These are phyloP conservation scores for Trachelus tabidus DNA, from an alignment of 2,888 invertebrate genomes.

Conservation along the genomic window DNA sequence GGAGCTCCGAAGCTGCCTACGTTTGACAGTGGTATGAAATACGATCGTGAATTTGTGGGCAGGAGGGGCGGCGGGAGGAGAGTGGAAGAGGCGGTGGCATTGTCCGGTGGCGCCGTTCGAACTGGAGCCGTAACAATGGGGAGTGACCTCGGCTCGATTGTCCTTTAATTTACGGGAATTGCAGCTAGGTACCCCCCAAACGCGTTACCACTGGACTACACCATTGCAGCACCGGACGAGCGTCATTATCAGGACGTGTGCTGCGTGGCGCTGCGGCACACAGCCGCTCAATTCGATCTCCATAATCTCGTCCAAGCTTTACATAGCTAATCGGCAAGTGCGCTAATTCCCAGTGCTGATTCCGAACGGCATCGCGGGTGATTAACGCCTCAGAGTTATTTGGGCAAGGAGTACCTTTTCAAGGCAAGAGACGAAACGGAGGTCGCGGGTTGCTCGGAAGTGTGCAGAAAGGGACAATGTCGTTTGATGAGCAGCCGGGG, in stretches of 20 bases:
- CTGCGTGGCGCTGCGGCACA: neutral
- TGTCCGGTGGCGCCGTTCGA: constrained; percentile 47
- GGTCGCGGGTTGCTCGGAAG: too few relatives aligned
- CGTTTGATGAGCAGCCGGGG: too few relatives aligned
- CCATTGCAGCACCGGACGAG: constrained; percentile 10
- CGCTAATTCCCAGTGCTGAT: constrained; percentile 36
- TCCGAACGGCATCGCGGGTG: constrained; percentile 29
- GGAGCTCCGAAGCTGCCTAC: constrained; percentile 8
- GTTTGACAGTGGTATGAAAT: constrained; percentile 58
- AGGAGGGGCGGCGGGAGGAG: neutral
- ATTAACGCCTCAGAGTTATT: constrained; percentile 26
- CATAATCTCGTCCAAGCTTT: constrained; percentile 51
- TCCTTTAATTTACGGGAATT: constrained; percentile 61
- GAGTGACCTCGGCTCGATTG: constrained; percentile 58
- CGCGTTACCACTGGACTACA: constrained; percentile 22
- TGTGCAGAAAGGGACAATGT: too few relatives aligned
- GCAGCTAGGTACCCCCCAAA: constrained; percentile 29
- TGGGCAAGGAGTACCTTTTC: neutral
- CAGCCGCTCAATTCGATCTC: constrained; percentile 49
- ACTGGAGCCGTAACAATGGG: constrained; percentile 51
- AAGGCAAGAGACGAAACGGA: too few relatives aligned
- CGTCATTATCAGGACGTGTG: constrained; percentile 12
- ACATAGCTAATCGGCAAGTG: constrained; percentile 46
- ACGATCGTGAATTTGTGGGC: constrained; percentile 43
- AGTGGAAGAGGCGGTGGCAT: constrained; percentile 26